Percentiles rank a stretch among this genome's conserved stretches.
Conservation (phyloP, 1,140 invertebrate genomes). For the Himalopsyche phryganea region DNA sequence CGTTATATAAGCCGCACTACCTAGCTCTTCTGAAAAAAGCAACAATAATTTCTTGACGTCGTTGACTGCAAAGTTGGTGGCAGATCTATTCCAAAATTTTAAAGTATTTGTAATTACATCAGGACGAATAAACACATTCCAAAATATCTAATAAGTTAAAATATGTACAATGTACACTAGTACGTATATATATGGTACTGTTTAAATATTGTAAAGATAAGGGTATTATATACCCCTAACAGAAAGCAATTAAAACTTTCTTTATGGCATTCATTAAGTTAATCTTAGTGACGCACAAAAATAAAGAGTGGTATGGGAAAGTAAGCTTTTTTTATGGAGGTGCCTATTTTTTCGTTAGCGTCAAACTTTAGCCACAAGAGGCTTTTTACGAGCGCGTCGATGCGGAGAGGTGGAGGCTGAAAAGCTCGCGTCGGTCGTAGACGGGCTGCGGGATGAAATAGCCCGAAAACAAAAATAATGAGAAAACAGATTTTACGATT, state of each 20-base stretch:
- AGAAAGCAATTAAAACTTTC: conserved; percentile 22
- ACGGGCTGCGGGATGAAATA: conserved; percentile 27
- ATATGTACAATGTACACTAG: no score
- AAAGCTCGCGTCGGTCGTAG: not conserved
- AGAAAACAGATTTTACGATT: conserved; percentile 33
- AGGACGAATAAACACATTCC: no score
- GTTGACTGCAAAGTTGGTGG: no score
- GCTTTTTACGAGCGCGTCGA: conserved; percentile 14
- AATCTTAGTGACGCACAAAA: conserved; percentile 17
- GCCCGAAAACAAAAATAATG: conserved; percentile 35
- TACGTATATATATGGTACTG: no score
- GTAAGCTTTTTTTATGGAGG: conserved; percentile 25
- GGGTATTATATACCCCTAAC: conserved; percentile 15
- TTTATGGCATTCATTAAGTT: conserved; percentile 33
- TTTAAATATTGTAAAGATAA: conserved; percentile 13
- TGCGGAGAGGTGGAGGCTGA: not conserved
- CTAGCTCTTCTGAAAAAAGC: no score
- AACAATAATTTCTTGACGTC: no score
- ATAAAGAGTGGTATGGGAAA: conserved; percentile 8
- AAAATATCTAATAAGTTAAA: no score
- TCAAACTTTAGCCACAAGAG: conserved; percentile 19
- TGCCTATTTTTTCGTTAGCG: conserved; percentile 5
- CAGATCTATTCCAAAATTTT: no score
- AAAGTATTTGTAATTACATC: no score
- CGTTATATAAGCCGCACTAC: no score